A percentile compares a stretch with the other conserved stretches of the same genome.
These are phyloP conservation scores for Phoxinus phoxinus DNA, from an alignment of 2,113 vertebrate genomes.

Conservation along the genomic window DNA sequence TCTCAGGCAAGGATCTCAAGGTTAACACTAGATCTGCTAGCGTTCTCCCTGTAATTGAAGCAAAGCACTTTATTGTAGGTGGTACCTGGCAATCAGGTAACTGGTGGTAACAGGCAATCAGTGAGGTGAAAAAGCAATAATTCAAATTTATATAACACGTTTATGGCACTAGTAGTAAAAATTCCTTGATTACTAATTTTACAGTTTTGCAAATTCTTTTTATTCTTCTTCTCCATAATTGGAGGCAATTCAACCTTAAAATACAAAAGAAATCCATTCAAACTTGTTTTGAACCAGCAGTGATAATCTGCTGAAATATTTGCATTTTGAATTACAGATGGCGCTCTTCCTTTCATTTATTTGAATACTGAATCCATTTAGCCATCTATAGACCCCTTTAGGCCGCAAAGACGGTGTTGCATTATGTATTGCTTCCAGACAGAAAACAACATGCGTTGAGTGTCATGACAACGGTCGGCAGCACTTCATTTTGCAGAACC, in stretches of 20 bases:
- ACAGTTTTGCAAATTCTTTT: neutral
- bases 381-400: neutral
- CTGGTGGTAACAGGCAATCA: neutral
- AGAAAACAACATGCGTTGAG: neutral
- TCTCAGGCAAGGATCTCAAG: neutral
- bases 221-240: neutral
- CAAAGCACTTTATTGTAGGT: neutral
- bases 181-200: neutral
- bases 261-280: neutral
- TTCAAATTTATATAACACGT: neutral
- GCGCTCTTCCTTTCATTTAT: neutral
- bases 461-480: neutral
- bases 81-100: neutral
- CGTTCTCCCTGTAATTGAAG: neutral
- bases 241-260: neutral
- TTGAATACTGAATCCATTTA: neutral
- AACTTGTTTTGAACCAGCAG: neutral
- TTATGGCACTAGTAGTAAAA: neutral
- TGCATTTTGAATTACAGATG: neutral
- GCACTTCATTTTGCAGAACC: neutral
- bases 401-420: neutral
- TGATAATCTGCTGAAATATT: neutral
- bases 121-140: neutral
- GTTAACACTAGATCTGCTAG: neutral
- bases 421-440: slow-evolving; percentile 4